Evolutionary conservation across 2,797 vertebrate genomes (phyloP).

Genomic region (Falco naumanni): DNA sequence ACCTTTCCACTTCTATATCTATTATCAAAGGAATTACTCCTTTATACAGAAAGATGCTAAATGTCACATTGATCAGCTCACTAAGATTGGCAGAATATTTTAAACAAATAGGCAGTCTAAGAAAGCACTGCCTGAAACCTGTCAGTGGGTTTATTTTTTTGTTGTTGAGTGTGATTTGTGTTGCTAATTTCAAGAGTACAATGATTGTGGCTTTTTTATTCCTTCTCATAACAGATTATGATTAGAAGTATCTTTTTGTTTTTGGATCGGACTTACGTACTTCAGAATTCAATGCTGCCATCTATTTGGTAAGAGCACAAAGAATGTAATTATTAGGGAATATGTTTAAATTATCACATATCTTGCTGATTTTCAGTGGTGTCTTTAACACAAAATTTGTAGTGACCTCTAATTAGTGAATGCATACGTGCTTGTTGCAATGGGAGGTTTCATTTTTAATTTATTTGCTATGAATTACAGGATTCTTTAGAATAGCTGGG

Average conservation of each 20-base stretch:
- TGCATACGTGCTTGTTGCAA: neutral
- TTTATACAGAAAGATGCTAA: neutral
- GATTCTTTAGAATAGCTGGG: neutral
- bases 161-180: neutral
- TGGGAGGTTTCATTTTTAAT: neutral
- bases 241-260: constrained; percentile 99
- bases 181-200: constrained; percentile 17
- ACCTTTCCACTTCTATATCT: neutral
- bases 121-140: neutral
- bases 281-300: constrained; percentile 99
- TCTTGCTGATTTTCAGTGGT: neutral
- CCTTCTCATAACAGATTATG: constrained; percentile 81
- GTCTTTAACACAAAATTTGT: neutral
- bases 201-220: constrained; percentile 37
- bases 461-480: neutral
- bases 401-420: neutral
- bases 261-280: constrained; percentile 98
- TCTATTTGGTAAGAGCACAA: constrained; percentile 93
- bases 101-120: neutral
- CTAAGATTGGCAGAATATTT: neutral
- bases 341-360: neutral
- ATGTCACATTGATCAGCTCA: neutral
- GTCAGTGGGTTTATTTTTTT: neutral
- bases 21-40: neutral
- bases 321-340: neutral